Evolutionary conservation across 2,797 vertebrate genomes (phyloP).

Genomic region (Chromis chromis): DNA sequence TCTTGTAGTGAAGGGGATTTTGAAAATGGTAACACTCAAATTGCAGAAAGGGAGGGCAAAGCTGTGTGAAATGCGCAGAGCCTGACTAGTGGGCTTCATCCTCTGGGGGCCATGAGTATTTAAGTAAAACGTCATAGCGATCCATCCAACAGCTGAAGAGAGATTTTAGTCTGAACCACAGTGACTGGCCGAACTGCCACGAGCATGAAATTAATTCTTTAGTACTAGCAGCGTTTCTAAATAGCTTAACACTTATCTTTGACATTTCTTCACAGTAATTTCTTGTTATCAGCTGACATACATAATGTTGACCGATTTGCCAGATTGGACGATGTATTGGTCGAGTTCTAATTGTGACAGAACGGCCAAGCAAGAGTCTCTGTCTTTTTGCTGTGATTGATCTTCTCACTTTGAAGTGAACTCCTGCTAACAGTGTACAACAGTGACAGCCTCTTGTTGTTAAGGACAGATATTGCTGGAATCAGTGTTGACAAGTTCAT

Average conservation of each 20-base stretch:
- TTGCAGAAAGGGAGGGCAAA: too few relatives aligned
- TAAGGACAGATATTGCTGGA: constrained; percentile 82
- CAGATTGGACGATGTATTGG: not conserved
- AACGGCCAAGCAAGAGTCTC: not conserved
- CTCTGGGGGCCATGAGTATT: too few relatives aligned
- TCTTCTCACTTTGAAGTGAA: constrained; percentile 19
- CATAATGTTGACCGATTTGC: not conserved
- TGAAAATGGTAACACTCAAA: too few relatives aligned
- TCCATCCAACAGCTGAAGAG: not conserved
- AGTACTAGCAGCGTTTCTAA: not conserved
- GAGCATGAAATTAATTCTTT: too few relatives aligned
- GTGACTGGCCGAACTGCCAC: too few relatives aligned
- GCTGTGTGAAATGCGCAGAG: too few relatives aligned
- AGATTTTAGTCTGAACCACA: not conserved
- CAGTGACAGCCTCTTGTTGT: constrained; percentile 62
- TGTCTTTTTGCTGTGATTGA: constrained; percentile 16
- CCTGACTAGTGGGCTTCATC: too few relatives aligned
- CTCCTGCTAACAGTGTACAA: constrained; percentile 38
- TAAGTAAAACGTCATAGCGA: too few relatives aligned
- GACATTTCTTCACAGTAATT: not conserved
- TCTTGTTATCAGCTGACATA: not conserved
- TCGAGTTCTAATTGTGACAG: not conserved
- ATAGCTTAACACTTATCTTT: not conserved
- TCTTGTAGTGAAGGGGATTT: too few relatives aligned
- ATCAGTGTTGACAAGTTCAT: constrained; percentile 92